Evolutionary conservation across 1,140 invertebrate species (phyloP).

Genomic region (Drosophila arawakana): DNA sequence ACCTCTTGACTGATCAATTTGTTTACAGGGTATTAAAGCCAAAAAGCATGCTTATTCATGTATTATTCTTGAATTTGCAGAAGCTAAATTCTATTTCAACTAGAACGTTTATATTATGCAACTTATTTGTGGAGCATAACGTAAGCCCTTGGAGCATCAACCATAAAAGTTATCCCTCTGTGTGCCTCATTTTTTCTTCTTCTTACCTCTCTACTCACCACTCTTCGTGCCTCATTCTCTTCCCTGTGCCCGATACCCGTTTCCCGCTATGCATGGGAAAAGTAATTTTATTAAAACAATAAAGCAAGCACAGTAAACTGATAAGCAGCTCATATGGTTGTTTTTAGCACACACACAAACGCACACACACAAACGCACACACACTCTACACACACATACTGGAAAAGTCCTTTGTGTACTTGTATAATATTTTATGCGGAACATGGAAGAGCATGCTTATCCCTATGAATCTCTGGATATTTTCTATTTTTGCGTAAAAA

Average conservation of each 20-base stretch:
- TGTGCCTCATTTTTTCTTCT: background rate
- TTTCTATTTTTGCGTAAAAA: constrained; percentile 1
- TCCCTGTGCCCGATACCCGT: background rate
- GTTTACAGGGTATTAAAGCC: background rate
- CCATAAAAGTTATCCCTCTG: constrained; percentile 26
- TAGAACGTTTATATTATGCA: constrained; percentile 33
- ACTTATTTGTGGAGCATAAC: constrained; percentile 35
- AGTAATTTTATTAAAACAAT: constrained; percentile 54
- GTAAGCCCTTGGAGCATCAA: constrained; percentile 27
- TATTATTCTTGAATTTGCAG: constrained; percentile 20
- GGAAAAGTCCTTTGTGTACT: constrained; percentile 14
- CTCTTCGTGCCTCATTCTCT: background rate
- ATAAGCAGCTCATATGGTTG: constrained; percentile 40
- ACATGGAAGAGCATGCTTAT: constrained; percentile 22
- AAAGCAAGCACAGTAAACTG: constrained; percentile 46
- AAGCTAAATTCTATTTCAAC: constrained; percentile 39
- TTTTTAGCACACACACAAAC: constrained; percentile 6
- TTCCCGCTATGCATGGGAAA: constrained; percentile 4
- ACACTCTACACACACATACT: constrained; percentile 2
- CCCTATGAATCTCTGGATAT: constrained; percentile 11
- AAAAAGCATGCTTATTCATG: constrained; percentile 27
- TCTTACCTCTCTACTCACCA: background rate
- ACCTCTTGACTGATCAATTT: background rate
- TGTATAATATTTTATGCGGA: constrained; percentile 27
- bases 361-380: background rate